phyloP scores from a whole-genome alignment of 2,888 invertebrate species.

The Acronicta alni region DNA sequence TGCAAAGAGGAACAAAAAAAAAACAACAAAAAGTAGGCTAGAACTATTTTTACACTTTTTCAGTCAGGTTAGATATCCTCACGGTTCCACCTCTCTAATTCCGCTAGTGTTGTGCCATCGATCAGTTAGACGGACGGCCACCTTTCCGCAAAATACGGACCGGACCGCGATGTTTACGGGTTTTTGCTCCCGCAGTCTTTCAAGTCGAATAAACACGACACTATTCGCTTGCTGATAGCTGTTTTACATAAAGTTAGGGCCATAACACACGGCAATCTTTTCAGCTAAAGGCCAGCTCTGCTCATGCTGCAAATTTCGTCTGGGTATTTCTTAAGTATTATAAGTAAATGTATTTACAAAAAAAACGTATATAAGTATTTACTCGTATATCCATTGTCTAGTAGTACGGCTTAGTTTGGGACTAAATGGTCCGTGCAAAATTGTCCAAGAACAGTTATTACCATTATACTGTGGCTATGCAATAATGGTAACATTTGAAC shows the following conservation, averaged over 20 bases:
- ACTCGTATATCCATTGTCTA: too few relatives aligned
- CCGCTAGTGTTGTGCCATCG: constrained; percentile 69
- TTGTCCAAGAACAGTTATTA: too few relatives aligned
- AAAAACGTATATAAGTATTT: too few relatives aligned
- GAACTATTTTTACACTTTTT: constrained; percentile 40
- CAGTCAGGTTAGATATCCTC: constrained; percentile 51
- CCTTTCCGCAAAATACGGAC: constrained; percentile 80
- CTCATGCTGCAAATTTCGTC: too few relatives aligned
- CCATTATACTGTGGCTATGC: too few relatives aligned
- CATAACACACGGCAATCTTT: constrained; percentile 1
- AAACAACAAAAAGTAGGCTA: constrained; percentile 37
- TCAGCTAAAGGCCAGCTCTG: too few relatives aligned
- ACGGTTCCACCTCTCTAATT: constrained; percentile 58
- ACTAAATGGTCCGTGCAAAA: too few relatives aligned
- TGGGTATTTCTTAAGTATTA: too few relatives aligned
- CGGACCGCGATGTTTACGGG: constrained; percentile 72
- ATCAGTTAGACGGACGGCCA: constrained; percentile 80
- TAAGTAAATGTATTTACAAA: too few relatives aligned
- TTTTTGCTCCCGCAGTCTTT: constrained; percentile 61
- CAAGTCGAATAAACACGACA: constrained; percentile 57
- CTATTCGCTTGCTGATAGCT: constrained; percentile 38
- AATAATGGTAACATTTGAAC: too few relatives aligned
- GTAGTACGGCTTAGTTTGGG: too few relatives aligned
- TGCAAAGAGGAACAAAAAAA: constrained; percentile 27
- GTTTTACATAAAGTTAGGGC: constrained; percentile 36